Evolutionary conservation across 2,797 vertebrate genomes (phyloP).

Genomic region (Thripadectes ignobilis): DNA sequence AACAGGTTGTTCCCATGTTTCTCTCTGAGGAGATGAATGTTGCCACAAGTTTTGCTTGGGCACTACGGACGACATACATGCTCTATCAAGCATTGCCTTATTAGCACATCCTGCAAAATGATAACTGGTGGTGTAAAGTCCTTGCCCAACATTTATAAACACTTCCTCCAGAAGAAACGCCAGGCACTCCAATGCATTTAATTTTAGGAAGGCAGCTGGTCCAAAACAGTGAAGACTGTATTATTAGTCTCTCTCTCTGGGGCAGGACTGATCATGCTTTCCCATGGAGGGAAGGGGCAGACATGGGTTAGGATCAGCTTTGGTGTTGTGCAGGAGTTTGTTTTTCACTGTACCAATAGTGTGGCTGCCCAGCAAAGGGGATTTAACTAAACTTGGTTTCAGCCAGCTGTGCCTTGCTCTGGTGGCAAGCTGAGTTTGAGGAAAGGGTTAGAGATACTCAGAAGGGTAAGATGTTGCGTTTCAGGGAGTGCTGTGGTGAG

Average conservation of each 20-base stretch:
- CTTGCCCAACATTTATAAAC: constrained; percentile 53
- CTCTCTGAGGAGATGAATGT: background rate
- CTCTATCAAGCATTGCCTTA: background rate
- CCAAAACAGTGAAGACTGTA: background rate
- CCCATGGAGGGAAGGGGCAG: background rate
- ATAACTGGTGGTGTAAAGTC: background rate
- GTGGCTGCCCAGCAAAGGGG: background rate
- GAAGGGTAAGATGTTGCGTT: background rate
- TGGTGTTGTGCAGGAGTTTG: background rate
- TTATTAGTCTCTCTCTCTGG: constrained; percentile 28
- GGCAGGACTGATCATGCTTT: constrained; percentile 44
- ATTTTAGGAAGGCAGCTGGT: constrained; percentile 68
- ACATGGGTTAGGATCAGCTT: background rate
- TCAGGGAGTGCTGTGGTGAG: background rate
- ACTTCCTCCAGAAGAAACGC: constrained; percentile 48
- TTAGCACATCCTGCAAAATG: constrained; percentile 60
- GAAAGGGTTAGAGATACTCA: background rate
- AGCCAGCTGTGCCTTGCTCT: rapidly evolving
- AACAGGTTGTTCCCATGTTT: background rate
- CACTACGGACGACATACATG: rapidly evolving
- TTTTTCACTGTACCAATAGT: background rate
- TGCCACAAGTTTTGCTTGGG: background rate
- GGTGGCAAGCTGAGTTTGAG: background rate
- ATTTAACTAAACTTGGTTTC: background rate
- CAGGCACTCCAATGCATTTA: constrained; percentile 44